Evolutionary conservation across 2,888 invertebrate species (phyloP).

Genomic region (Halictus ligatus): DNA sequence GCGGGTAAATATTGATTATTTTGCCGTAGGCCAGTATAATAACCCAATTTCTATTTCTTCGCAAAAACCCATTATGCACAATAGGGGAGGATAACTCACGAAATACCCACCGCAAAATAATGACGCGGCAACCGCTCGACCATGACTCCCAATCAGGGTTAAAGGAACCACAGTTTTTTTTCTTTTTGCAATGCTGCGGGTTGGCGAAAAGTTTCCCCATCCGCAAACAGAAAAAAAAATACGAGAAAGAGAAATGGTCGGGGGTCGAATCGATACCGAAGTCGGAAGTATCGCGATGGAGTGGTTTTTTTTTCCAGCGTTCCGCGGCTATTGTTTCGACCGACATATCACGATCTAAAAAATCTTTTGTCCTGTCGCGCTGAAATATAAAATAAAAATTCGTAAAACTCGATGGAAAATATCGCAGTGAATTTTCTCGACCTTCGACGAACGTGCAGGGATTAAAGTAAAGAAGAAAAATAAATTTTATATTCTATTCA

Average conservation of each 20-base stretch:
- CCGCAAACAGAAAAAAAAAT: background rate
- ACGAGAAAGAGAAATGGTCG: background rate
- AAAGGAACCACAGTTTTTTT: constrained; percentile 41
- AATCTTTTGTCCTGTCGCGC: background rate
- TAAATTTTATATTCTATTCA: background rate
- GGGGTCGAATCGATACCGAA: constrained; percentile 40
- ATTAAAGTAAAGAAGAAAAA: background rate
- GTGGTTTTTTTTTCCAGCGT: background rate
- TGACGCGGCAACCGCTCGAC: background rate
- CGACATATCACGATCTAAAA: background rate
- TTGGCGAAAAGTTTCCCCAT: constrained; percentile 42
- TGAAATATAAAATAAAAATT: background rate
- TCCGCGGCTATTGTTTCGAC: background rate
- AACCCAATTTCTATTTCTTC: background rate
- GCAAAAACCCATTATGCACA: background rate
- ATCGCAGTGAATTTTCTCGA: background rate
- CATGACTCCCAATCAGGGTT: constrained; percentile 21
- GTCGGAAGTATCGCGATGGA: constrained; percentile 35
- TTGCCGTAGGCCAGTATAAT: background rate
- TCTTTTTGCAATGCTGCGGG: constrained; percentile 20
- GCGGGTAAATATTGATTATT: background rate
- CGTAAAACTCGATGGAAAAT: background rate
- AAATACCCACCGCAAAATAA: background rate
- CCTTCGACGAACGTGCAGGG: background rate
- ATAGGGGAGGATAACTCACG: background rate